Evolutionary conservation across 2,797 vertebrate species (phyloP).

Genomic region (Scolopax rusticola): DNA sequence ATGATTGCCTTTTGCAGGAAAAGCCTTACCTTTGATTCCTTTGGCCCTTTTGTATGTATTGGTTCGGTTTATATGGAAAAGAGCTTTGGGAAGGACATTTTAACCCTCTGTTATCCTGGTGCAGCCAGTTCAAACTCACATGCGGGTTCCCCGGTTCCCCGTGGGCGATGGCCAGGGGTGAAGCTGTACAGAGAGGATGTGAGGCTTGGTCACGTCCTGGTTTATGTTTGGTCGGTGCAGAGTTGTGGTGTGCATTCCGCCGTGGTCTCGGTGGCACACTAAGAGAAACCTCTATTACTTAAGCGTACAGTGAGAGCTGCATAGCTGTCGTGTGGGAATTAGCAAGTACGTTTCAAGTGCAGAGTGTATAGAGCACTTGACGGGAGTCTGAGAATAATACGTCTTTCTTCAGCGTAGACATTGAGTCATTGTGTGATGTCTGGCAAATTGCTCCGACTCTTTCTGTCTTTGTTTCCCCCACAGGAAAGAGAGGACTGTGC

Average conservation of each 20-base stretch:
- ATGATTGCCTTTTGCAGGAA: background rate
- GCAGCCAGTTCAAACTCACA: background rate
- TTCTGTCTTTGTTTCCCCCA: background rate
- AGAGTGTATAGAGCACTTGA: background rate
- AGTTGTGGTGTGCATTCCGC: background rate
- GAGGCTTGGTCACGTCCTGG: accelerated
- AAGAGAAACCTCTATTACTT: background rate
- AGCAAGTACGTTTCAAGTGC: background rate
- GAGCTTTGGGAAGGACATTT: background rate
- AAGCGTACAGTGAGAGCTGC: background rate
- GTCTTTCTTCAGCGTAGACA: background rate
- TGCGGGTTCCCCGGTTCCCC: background rate
- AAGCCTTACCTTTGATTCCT: background rate
- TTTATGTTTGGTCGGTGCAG: background rate
- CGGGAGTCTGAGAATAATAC: background rate
- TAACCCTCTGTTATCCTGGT: background rate
- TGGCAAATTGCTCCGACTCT: background rate
- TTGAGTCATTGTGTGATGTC: background rate
- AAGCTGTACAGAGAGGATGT: background rate
- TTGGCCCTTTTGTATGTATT: background rate
- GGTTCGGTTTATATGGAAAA: background rate
- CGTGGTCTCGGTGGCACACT: background rate
- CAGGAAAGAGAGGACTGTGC: background rate
- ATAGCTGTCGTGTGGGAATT: background rate
- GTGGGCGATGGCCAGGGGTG: background rate